These are phyloP conservation scores for Centrocercus urophasianus DNA, from an alignment of 2,113 vertebrate species.

Conservation along the genomic window DNA sequence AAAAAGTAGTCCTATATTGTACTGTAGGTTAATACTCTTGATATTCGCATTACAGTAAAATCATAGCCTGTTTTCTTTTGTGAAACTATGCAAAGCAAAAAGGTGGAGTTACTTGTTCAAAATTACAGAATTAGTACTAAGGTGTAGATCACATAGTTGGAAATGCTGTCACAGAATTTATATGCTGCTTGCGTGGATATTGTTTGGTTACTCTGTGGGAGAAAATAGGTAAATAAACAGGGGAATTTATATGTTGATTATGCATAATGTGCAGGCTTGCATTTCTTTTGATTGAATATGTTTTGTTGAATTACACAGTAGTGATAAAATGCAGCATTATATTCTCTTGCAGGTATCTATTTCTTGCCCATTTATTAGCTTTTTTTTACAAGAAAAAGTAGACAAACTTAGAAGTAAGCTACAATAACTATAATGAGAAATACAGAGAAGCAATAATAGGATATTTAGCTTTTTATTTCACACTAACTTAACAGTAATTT, in stretches of 20 bases:
- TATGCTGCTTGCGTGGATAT: background rate
- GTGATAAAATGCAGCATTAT: background rate
- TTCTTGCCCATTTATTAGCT: background rate
- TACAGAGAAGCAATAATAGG: background rate
- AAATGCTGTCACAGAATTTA: background rate
- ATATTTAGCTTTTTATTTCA: background rate
- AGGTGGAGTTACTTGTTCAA: background rate
- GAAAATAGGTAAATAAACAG: conserved; percentile 23
- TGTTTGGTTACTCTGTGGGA: conserved; percentile 42
- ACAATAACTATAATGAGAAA: background rate
- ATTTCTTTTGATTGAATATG: background rate
- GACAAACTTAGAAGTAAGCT: background rate
- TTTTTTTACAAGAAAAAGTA: background rate
- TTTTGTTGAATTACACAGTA: background rate
- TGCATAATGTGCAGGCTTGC: background rate
- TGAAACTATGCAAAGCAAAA: background rate
- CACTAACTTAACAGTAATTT: background rate
- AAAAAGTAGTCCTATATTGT: background rate
- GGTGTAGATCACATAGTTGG: background rate
- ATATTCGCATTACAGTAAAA: background rate
- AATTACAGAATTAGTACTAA: background rate
- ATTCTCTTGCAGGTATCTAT: background rate
- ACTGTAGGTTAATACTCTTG: background rate
- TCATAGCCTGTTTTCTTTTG: background rate
- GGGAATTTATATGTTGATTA: background rate